phyloP scores from a whole-genome alignment of 2,888 invertebrate species.

The Cephus sareptanus region DNA sequence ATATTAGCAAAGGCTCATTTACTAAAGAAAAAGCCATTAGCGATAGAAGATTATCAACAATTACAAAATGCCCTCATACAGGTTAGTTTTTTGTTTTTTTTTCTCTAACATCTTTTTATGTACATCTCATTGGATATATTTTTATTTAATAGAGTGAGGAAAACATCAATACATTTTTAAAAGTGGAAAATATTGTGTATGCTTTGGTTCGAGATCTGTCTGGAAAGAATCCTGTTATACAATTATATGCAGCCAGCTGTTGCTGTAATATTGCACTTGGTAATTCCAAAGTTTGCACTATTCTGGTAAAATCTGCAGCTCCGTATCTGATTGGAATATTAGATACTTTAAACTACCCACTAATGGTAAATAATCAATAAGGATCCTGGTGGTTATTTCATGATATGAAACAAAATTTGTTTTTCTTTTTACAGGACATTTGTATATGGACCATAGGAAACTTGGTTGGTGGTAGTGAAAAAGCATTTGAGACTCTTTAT shows the following conservation, averaged over 20 bases:
- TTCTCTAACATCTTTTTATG: background rate
- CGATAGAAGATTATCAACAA: conserved; percentile 43
- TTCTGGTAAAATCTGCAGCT: conserved; percentile 67
- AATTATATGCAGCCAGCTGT: conserved; percentile 69
- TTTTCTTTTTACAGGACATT: conserved; percentile 47
- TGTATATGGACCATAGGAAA: conserved; percentile 63
- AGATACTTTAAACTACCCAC: conserved; percentile 55
- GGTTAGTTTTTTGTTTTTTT: conserved; percentile 36
- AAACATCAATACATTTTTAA: conserved; percentile 61
- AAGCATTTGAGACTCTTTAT: conserved; percentile 51
- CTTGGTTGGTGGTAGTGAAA: conserved; percentile 47
- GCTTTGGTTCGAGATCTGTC: conserved; percentile 69
- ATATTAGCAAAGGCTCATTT: conserved; percentile 39
- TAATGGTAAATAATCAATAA: conserved; percentile 39
- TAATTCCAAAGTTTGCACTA: conserved; percentile 63
- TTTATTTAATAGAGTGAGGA: conserved; percentile 63
- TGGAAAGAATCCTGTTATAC: conserved; percentile 67
- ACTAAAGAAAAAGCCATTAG: conserved; percentile 46
- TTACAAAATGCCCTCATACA: conserved; percentile 58
- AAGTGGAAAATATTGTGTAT: conserved; percentile 64
- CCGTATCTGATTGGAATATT: conserved; percentile 67
- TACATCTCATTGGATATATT: conserved; percentile 46
- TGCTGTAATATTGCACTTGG: conserved; percentile 71
- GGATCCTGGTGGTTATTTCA: background rate
- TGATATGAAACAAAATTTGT: background rate